Conservation (phyloP, 2,888 invertebrate species). For the Nomada lathburiana region DNA sequence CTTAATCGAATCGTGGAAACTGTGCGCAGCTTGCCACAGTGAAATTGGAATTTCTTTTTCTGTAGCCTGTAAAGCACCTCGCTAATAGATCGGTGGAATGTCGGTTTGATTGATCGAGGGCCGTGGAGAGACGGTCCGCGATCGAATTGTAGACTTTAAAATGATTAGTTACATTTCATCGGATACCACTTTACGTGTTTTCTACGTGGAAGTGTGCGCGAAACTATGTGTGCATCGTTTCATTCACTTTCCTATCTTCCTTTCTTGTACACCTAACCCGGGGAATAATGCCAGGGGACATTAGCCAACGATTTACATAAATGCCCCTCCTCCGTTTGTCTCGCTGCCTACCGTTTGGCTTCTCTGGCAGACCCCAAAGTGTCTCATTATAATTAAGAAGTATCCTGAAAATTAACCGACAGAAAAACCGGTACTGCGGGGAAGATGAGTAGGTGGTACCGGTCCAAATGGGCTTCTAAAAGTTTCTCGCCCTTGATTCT, state of each 20-base stretch:
- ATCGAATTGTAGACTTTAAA: not conserved
- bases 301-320: slow-evolving; percentile 83
- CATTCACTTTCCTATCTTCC: slow-evolving; percentile 17
- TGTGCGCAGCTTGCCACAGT: not conserved
- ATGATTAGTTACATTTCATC: not conserved
- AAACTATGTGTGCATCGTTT: not conserved
- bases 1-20: slow-evolving; percentile 29
- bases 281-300: slow-evolving; percentile 83
- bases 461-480: slow-evolving; percentile 70
- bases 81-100: slow-evolving; percentile 9
- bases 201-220: not conserved
- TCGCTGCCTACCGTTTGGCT: slow-evolving; percentile 49
- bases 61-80: not conserved
- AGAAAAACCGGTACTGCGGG: slow-evolving; percentile 71
- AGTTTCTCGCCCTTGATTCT: slow-evolving; percentile 64
- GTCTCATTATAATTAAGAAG: slow-evolving; percentile 83
- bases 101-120: not conserved
- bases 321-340: slow-evolving; percentile 66
- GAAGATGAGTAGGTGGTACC: slow-evolving; percentile 58
- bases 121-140: not conserved
- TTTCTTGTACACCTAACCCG: slow-evolving; percentile 49
- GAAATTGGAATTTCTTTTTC: slow-evolving; percentile 24
- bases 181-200: too few species aligned
- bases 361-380: slow-evolving; percentile 76
- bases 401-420: slow-evolving; percentile 82